Conservation (phyloP, 2,797 vertebrate genomes). For the Xiphophorus birchmanni region DNA sequence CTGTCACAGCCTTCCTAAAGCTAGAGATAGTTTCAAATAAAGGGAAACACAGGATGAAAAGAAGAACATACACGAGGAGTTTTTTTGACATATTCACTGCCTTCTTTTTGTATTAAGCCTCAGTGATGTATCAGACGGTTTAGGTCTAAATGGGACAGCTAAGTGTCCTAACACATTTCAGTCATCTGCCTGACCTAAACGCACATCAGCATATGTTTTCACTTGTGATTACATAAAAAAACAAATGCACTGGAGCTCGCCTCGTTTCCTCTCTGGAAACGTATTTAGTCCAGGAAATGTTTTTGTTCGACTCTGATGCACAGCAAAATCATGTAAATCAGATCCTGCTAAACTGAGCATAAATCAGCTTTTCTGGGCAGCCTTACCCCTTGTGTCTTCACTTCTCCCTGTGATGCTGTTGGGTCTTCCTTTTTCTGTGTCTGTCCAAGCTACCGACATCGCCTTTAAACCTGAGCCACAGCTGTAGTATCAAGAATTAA, state of each 20-base stretch:
- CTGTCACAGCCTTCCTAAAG: slow-evolving; percentile 37
- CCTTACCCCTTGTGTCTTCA: slow-evolving; percentile 22
- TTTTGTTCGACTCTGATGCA: slow-evolving; percentile 27
- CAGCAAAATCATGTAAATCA: slow-evolving; percentile 9
- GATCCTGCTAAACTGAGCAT: slow-evolving; percentile 21
- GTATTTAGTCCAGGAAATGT: neutral
- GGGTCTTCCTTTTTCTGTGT: slow-evolving; percentile 46
- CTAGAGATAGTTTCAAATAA: slow-evolving; percentile 26
- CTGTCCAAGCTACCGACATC: slow-evolving; percentile 21
- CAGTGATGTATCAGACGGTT: neutral
- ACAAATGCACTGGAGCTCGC: neutral
- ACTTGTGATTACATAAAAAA: neutral
- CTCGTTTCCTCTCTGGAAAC: slow-evolving; percentile 15
- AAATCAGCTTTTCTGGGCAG: slow-evolving; percentile 37
- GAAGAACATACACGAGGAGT: slow-evolving; percentile 17
- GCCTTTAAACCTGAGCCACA: slow-evolving; percentile 39
- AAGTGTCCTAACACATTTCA: neutral
- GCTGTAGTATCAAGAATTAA: slow-evolving; percentile 35
- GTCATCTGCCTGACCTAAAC: neutral
- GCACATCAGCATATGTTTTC: neutral
- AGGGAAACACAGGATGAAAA: slow-evolving; percentile 20
- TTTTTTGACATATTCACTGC: slow-evolving; percentile 17
- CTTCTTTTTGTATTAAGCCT: slow-evolving; percentile 7
- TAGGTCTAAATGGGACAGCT: neutral
- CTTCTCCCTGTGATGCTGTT: slow-evolving; percentile 18